Evolutionary conservation across 2,888 invertebrate genomes (phyloP).

Genomic region (Pocota personata): DNA sequence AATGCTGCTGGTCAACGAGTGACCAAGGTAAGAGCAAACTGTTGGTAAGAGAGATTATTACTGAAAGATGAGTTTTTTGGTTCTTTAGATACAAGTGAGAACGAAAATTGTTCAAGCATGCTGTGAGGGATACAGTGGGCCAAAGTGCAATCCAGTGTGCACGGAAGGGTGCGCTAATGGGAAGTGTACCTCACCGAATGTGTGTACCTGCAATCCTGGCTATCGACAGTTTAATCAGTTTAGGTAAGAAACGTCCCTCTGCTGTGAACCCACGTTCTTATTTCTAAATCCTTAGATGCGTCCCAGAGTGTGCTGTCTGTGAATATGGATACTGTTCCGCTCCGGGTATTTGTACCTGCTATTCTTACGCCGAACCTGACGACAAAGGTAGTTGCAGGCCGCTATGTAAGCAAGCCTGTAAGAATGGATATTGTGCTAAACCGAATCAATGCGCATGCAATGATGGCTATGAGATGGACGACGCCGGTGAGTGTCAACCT

Average conservation of each 20-base stretch:
- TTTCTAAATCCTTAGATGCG: constrained; percentile 75
- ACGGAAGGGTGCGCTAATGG: constrained; percentile 75
- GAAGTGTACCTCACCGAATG: constrained; percentile 79
- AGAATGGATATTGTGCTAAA: constrained; percentile 80
- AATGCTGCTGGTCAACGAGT: constrained; percentile 1
- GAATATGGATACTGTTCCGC: constrained; percentile 78
- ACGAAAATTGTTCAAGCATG: constrained; percentile 69
- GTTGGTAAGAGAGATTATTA: not conserved
- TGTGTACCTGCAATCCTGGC: constrained; percentile 81
- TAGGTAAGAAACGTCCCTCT: constrained; percentile 57
- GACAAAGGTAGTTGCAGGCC: constrained; percentile 77
- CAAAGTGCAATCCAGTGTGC: constrained; percentile 76
- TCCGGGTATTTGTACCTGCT: constrained; percentile 78
- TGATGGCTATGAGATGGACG: constrained; percentile 83
- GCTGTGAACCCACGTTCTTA: constrained; percentile 72
- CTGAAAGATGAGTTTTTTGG: not conserved
- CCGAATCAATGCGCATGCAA: constrained; percentile 85
- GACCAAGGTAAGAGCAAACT: constrained; percentile 19
- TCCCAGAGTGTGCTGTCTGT: constrained; percentile 79
- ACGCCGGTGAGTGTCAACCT: constrained; percentile 69
- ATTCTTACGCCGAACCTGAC: constrained; percentile 74
- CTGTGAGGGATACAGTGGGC: constrained; percentile 74
- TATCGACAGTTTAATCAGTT: constrained; percentile 77
- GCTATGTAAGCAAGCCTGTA: constrained; percentile 77
- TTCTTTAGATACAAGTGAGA: constrained; percentile 38